Evolutionary conservation across 2,888 invertebrate genomes (phyloP), one percentile per base, ranked within the genome.

Genomic region (Catonia carolina): DNA sequence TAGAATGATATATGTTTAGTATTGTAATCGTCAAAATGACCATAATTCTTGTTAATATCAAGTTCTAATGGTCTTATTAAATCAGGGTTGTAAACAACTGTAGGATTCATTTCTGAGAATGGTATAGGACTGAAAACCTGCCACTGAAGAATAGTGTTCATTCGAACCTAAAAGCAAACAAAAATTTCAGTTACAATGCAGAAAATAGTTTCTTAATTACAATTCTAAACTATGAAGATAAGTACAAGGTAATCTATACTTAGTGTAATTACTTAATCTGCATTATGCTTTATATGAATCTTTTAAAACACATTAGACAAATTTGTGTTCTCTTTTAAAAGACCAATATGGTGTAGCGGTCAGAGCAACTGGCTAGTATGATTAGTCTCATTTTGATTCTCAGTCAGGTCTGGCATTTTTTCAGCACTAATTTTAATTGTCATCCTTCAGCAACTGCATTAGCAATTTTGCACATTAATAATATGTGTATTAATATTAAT

Each of bases 51-150:
- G 69, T 84, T 83, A 17, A 86, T 78, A 64, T 89, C 86, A 3
- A 82, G 71, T 52, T 78, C 77, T 55, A 74, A 72, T 53, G 74
- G 73, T 61, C 75, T 74, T 59, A 74, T 41, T 14, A 58, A 62
- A 27, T 68, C 67, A 51, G 69, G 64, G 27, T 68, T 63, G 39
- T 73, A 71, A 14, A 69, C 76, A 63, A 84, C 75, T 66, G 80
- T 78, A 47, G 90, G 91, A 68, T 93, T 82, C 75, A 86, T 94
- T 69, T 92, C 89, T 67, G 86, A 81, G 74, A 95, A 98, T 17
- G 90, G 89, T 63, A 93, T 83, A n/a, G 96, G 91, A 67, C 86
- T 85, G 76, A 86, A 98, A 67, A 95, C 83, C 77, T 96, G 96
- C 73, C 83, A 86, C 63, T 86, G 86, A 63, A 77, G 75, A 62